A percentile compares a stretch with the other conserved stretches of the same genome.
Conservation (phyloP, 2,797 vertebrate genomes). For the Acipenser transmontanus region DNA sequence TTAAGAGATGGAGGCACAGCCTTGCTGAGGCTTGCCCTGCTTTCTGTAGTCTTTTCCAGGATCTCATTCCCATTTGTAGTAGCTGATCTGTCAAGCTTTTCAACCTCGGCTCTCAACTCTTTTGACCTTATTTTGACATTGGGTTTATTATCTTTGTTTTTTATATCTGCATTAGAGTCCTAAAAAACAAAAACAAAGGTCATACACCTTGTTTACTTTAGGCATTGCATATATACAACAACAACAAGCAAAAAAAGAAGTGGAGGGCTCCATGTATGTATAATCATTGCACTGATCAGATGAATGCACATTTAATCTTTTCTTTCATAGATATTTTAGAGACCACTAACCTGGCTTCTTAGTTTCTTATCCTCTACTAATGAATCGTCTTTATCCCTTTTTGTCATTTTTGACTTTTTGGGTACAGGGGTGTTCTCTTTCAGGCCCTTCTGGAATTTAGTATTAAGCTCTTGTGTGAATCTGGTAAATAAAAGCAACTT, state of each 20-base stretch:
- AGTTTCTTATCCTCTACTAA: slow-evolving; percentile 48
- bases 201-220: too few species aligned
- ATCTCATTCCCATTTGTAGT: slow-evolving; percentile 30
- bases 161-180: slow-evolving; percentile 44
- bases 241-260: too few species aligned
- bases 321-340: too few species aligned
- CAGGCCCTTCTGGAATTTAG: slow-evolving; percentile 60
- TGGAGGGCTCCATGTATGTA: too few species aligned
- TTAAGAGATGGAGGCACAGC: slow-evolving; percentile 38
- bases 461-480: slow-evolving; percentile 69
- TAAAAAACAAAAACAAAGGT: slow-evolving; percentile 31
- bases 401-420: slow-evolving; percentile 49
- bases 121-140: slow-evolving; percentile 37
- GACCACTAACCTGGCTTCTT: slow-evolving; percentile 41
- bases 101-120: slow-evolving; percentile 36
- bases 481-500: slow-evolving; percentile 34
- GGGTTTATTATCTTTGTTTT: slow-evolving; percentile 45
- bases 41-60: slow-evolving; percentile 16
- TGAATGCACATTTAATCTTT: too few species aligned
- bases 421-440: slow-evolving; percentile 41
- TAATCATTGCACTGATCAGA: too few species aligned
- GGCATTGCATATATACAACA: too few species aligned
- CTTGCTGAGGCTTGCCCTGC: slow-evolving; percentile 27
- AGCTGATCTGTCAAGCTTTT: slow-evolving; percentile 35
- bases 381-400: slow-evolving; percentile 46